Base-by-base conservation (phyloP, 2,797 vertebrate species). In the Coregonus suidteri region DNA sequence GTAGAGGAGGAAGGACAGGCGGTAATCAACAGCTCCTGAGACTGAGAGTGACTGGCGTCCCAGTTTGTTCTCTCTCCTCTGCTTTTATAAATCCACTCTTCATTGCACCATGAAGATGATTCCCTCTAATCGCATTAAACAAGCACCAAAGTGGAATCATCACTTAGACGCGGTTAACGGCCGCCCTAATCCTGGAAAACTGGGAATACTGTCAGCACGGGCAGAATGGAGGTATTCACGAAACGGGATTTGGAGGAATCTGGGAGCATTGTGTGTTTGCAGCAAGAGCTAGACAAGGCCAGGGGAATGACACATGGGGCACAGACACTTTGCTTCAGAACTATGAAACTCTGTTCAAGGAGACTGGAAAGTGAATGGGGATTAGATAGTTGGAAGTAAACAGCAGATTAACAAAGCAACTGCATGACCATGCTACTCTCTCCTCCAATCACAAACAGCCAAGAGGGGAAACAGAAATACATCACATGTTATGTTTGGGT, bases 61-160 rank as follows among this genome's bases (percentile, higher is more conserved):
- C 11, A 41, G 25, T 31, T 80, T 67, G 64, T 67, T 74, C 31
- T 67, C 51, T 71, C 31, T 53, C 54, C 35, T 52, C 69, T 51
- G 35, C 84, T 76, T 80, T 77, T 82, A 84, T 69, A 86, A 78
- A 86, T 67, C 76, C 78, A 20, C 72, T 75, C 25, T 25, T 25
- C 81, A 62, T 74, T 79, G 76, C 81, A 82, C 88, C 69, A 76
- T 88, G 86, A 86, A 84, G 82, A 84, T 80, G 79, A 87, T 87
- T 88, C 68, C 70, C 84, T 79, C 77, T 91, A 92, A 92, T 90
- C 84, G 67, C 82, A 87, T 91, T 90, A 88, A 68, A 83, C 72
- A 68, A 85, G 85, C 72, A 84, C 78, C 77, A 83, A 69, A 80
- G 82, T 75, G 71, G 79, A 90, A 89, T 88, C 84, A 82, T 81